Percentiles rank a stretch among this genome's conserved stretches.
phyloP scores from a whole-genome alignment of 2,888 invertebrate genomes.

The Dolichomitus sp. region DNA sequence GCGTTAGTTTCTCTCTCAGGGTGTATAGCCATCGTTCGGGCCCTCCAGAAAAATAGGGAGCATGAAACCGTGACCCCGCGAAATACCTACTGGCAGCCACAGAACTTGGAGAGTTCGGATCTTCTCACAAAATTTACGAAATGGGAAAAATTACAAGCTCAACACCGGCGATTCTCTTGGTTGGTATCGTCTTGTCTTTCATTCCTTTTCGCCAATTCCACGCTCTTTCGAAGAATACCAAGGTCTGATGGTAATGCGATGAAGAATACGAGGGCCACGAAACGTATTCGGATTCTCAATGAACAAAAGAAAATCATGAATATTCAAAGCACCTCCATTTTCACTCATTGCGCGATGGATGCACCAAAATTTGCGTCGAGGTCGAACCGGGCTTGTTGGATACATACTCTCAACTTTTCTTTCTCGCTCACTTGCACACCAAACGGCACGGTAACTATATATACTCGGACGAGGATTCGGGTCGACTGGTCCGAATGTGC shows the following conservation, averaged over 20 bases:
- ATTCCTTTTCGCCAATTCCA: slow-evolving; percentile 23
- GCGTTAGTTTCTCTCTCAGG: slow-evolving; percentile 13
- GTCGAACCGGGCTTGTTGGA: slow-evolving; percentile 14
- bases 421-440: slow-evolving; percentile 1
- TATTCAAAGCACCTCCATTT: slow-evolving; percentile 49
- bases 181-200: slow-evolving; percentile 12
- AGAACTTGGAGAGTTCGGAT: background rate
- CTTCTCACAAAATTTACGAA: slow-evolving; percentile 55
- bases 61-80: slow-evolving; percentile 59
- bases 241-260: slow-evolving; percentile 24
- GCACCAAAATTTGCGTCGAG: slow-evolving; percentile 40
- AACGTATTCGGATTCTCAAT: slow-evolving; percentile 19
- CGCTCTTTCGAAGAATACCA: slow-evolving; percentile 9
- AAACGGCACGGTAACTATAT: slow-evolving; percentile 37
- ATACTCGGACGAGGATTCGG: slow-evolving; percentile 49
- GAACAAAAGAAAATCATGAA: slow-evolving; percentile 37
- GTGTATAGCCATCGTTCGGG: slow-evolving; percentile 18
- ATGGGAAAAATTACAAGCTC: slow-evolving; percentile 48
- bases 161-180: slow-evolving; percentile 8
- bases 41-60: slow-evolving; percentile 52
- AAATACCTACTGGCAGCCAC: slow-evolving; percentile 42
- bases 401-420: slow-evolving; percentile 42
- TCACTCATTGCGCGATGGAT: slow-evolving; percentile 45
- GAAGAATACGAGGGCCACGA: background rate
- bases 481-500: slow-evolving; percentile 55